Evolutionary conservation across 53 echinoderm and acorn worm genomes (phyloP), one percentile per base, ranked within the genome.

Genomic region (Holothuria leucospilota): DNA sequence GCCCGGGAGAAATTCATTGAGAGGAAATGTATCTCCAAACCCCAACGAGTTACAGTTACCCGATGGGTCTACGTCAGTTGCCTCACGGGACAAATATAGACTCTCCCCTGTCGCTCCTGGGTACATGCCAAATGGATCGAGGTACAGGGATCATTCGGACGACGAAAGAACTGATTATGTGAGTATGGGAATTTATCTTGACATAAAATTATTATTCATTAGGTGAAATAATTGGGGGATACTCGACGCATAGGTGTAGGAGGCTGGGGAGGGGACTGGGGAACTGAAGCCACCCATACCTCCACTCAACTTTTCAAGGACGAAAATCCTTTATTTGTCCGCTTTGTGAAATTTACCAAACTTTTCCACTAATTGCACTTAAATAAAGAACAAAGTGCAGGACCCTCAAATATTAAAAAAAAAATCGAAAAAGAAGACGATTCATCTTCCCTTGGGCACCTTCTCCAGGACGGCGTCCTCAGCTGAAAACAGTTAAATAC

Each of bases 81-180:
- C 94, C 15, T 82, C 91, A n/a, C 80, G 87, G 29, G 69, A 89
- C 15, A 86, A 84, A 16, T 94, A 90, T 66, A 91, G 88, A 63
- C 71, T 94, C 39, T 94, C 94, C 40, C 91, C 94, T 39, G 91
- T 94, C 26, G 86, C 84, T 56, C 94, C 94, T 12, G 94, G 87
- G 14, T 91, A 94, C 73, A 59, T 71, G 29, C 74, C 87, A 34
- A 74, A 89, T 11, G 93, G 84, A 26, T 89, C 77, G 6, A 64
- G 89, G 49, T 89, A 85, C 89, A 74, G 77, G 15, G 78, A 82
- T 18, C 61, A 66, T 6, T 89, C 89, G 2, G 67, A 77, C 40
- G 89, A 89, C 59, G 85, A 89, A 64, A 77, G 77, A 49, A 69
- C 77, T 34, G 85, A 89, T 16, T 84, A 77, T 63, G 89, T 84